Evolutionary conservation across 2,113 vertebrate species (phyloP), one percentile per base, ranked within the genome.

Genomic region (Xenopus tropicalis): DNA sequence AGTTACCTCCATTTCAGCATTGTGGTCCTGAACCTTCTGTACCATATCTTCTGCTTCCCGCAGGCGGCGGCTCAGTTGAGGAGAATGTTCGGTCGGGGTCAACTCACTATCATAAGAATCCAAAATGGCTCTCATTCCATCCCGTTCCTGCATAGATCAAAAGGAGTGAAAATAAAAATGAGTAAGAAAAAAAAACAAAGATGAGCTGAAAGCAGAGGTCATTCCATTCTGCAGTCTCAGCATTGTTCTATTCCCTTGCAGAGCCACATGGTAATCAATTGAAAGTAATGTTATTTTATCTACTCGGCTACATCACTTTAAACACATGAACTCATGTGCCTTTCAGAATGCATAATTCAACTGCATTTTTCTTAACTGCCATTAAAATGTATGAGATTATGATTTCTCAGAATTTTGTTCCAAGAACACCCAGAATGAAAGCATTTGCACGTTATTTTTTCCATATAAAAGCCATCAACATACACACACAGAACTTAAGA

Each of bases 51-150:
- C 96, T 0, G 95, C 93, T 83, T 99, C 97, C 0, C 83, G 86
- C 72, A 98, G 85, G 0, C 95, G 91, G 0, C 90, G 91, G 56
- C 59, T 91, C 81, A 98, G 91, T 80, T 98, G 96, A 3, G 95
- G 93, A 0, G 94, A 90, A 78, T 95, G 94, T 79, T 97, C 96
- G 0, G 88, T 83, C 0, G 91, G 77, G 0, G 88, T 92, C 81
- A 98, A 87, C 84, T 97, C 97, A 0, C 83, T 94, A 85, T 98
- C 95, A 0, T 98, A 98, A 0, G 95, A 98, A 78, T 97, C 94
- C 67, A 99, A 86, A 66, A 98, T 97, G 1, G 93, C 88, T 5
- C 94, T 90, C 95, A 99, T 96, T 3, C 96, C 96, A 1, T 98
- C 96, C 0, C 95, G 93, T 67, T 97, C 96, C 96, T 99, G 88